Evolutionary conservation across 1,140 invertebrate species (phyloP).

Genomic region (Neodiprion fabricii): DNA sequence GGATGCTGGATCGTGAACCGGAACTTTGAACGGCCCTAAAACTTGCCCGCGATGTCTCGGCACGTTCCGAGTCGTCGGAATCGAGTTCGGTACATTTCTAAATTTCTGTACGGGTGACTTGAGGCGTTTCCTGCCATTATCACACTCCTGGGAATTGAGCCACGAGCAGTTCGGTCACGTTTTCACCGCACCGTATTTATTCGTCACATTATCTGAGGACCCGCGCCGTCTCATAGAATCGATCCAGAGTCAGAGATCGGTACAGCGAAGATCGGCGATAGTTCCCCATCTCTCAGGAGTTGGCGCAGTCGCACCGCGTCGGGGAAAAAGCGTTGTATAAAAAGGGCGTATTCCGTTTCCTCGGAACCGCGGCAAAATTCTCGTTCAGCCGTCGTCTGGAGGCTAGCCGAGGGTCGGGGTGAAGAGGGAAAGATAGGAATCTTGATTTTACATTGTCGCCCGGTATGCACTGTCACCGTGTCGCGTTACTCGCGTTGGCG

Average conservation of each 20-base stretch:
- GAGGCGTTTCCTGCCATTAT: slow-evolving; percentile 35
- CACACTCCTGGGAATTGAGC: slow-evolving; percentile 33
- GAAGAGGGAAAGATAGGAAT: background rate
- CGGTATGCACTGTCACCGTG: background rate
- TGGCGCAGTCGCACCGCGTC: no score
- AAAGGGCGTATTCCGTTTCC: no score
- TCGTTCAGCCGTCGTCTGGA: no score
- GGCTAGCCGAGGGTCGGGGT: background rate
- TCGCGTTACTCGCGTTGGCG: background rate
- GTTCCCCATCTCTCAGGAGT: no score
- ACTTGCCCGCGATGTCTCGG: slow-evolving; percentile 34
- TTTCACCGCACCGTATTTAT: slow-evolving; percentile 17
- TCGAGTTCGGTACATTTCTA: slow-evolving; percentile 44
- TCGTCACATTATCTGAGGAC: background rate
- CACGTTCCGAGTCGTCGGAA: slow-evolving; percentile 37
- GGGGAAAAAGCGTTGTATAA: no score
- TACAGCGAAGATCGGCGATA: no score
- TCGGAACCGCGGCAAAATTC: no score
- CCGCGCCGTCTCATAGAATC: background rate
- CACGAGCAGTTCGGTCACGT: slow-evolving; percentile 37
- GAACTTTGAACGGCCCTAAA: slow-evolving; percentile 25
- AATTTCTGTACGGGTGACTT: slow-evolving; percentile 26
- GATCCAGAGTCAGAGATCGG: background rate
- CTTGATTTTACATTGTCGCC: background rate
- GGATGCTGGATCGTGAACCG: background rate